Percentiles rank a stretch among this genome's conserved stretches.
phyloP scores from a whole-genome alignment of 2,888 invertebrate genomes.

The Drosophila tanythrix region DNA sequence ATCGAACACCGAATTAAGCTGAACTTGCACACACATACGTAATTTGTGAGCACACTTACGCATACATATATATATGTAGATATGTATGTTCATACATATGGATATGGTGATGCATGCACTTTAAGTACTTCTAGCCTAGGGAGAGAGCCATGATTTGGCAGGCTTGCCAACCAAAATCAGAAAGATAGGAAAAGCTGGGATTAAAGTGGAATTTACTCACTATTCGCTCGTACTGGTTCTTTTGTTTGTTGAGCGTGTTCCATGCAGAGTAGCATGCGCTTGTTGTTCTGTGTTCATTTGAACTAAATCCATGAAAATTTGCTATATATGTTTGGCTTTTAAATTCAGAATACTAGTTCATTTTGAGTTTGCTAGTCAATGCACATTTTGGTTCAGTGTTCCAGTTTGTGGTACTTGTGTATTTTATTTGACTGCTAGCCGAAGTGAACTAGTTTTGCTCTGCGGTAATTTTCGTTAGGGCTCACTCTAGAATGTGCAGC shows the following conservation, averaged over 20 bases:
- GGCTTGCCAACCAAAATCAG: constrained; percentile 2
- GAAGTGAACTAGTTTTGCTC: constrained; percentile 1
- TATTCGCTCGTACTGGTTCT: constrained; percentile 1
- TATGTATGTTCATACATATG: background rate
- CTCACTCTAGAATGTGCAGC: constrained; percentile 2
- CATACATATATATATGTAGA: constrained; percentile 21
- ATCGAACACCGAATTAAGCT: constrained; percentile 50
- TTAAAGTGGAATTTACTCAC: background rate
- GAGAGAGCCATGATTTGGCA: constrained; percentile 19
- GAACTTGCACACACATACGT: constrained; percentile 29
- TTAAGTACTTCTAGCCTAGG: constrained; percentile 20
- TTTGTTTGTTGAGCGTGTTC: background rate
- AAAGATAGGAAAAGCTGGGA: constrained; percentile 11
- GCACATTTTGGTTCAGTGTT: background rate
- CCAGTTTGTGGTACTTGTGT: background rate
- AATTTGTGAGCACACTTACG: background rate
- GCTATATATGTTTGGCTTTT: background rate
- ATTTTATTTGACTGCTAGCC: background rate
- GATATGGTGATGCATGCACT: background rate
- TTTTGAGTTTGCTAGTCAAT: background rate
- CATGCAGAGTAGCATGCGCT: background rate
- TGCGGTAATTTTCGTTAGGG: background rate
- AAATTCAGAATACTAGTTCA: background rate
- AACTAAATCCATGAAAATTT: background rate
- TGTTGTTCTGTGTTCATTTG: background rate